Base-by-base conservation (phyloP, 2,888 invertebrate species). In the Platypus cylindrus region DNA sequence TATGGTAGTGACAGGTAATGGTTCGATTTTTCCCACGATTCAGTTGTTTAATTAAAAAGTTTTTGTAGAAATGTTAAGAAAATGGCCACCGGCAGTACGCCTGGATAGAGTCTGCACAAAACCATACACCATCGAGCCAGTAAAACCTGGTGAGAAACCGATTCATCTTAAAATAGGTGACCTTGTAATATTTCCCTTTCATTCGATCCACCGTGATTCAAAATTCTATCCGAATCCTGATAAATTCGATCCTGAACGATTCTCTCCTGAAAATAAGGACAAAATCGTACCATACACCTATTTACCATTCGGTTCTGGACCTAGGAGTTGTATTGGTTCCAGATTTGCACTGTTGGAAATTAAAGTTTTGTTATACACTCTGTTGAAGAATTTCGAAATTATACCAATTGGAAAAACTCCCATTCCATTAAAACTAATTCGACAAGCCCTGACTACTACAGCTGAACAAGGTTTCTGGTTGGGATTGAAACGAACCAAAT, bases 1-100 rank as follows among this genome's bases (percentile, higher is more conserved):
- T 35, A 71, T 71, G 70, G 69, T 73, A 1, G 51, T 73, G 0
- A 69, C 70, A n/a, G n/a, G n/a, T n/a, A n/a, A n/a, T n/a, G n/a
- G n/a, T n/a, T n/a, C n/a, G n/a, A n/a, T n/a, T n/a, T n/a, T n/a
- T n/a, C n/a, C n/a, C n/a, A n/a, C n/a, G n/a, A n/a, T n/a, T n/a
- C n/a, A n/a, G n/a, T n/a, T n/a, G n/a, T n/a, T n/a, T n/a, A n/a
- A n/a, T n/a, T n/a, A n/a, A n/a, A n/a, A n/a, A n/a, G n/a, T n/a
- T n/a, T n/a, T n/a, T n/a, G n/a, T n/a, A n/a, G n/a, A n/a, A n/a
- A n/a, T n/a, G n/a, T n/a, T n/a, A n/a, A n/a, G 71, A 34, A 64
- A 61, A 43, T 68, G 68, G 64, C 56, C 68, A 0, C 60, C 65
- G 1, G 64, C 62, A 64, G 56, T 67, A 0, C 5, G 7, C 8